These are phyloP conservation scores for Ginglymostoma cirratum DNA, from an alignment of 2,113 vertebrate genomes.

Conservation along the genomic window DNA sequence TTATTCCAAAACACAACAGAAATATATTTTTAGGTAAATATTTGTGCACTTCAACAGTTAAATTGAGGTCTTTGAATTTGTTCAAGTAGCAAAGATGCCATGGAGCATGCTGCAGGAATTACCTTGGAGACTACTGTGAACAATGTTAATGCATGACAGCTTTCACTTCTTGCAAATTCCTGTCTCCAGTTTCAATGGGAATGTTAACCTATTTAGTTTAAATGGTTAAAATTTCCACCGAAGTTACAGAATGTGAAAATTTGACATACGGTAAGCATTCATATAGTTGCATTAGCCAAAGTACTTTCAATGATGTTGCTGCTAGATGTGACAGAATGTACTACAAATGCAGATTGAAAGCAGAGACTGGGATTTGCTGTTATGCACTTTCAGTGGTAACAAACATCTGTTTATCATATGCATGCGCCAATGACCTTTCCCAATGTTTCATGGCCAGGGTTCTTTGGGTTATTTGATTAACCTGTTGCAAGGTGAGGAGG, in stretches of 20 bases:
- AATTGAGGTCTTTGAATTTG: not conserved
- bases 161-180: not conserved
- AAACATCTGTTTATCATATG: not conserved
- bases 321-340: not conserved
- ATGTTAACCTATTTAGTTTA: not conserved
- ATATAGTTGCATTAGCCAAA: not conserved
- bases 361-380: not conserved
- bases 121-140: not conserved
- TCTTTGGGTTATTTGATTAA: not conserved
- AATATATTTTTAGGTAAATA: not conserved
- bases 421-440: not conserved
- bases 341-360: not conserved
- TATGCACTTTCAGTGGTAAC: not conserved
- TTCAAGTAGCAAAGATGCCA: not conserved
- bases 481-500: not conserved
- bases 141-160: not conserved
- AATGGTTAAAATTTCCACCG: not conserved
- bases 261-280: not conserved
- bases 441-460: not conserved
- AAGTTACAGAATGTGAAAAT: not conserved
- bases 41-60: not conserved
- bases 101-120: not conserved
- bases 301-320: not conserved
- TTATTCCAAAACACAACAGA: not conserved
- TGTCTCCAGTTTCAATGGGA: not conserved